Evolutionary conservation across 2,797 vertebrate species (phyloP).

Genomic region (Pseudopleuronectes americanus): DNA sequence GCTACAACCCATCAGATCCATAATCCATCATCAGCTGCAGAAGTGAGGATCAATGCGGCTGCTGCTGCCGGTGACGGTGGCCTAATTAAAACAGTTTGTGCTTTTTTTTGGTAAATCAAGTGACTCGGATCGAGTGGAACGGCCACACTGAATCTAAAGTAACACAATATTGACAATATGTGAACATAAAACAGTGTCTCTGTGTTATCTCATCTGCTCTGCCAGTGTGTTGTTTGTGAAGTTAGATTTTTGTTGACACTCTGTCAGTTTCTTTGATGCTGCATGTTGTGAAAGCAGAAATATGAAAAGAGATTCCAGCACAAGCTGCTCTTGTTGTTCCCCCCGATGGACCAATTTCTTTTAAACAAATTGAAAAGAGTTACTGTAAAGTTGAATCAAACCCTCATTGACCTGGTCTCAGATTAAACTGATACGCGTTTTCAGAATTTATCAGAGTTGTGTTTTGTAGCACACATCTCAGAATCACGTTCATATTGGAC

Average conservation of each 20-base stretch:
- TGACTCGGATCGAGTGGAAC: conserved; percentile 23
- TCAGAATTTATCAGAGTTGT: background rate
- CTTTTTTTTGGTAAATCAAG: conserved; percentile 4
- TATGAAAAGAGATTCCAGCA: background rate
- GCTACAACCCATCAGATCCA: conserved; percentile 60
- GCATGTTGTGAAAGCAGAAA: background rate
- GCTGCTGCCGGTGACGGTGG: conserved; percentile 29
- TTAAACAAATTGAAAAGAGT: background rate
- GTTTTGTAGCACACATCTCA: background rate
- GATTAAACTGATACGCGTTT: conserved; percentile 4
- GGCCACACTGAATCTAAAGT: background rate
- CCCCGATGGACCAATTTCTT: background rate
- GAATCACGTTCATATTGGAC: background rate
- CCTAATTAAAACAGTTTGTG: conserved; percentile 35
- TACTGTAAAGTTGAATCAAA: background rate
- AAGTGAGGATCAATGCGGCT: conserved; percentile 50
- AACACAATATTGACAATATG: too few species aligned
- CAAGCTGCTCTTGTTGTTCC: background rate
- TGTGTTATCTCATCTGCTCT: conserved; percentile 1
- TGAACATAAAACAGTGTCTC: too few species aligned
- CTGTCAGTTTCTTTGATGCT: background rate
- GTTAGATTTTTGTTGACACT: background rate
- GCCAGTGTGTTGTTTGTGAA: background rate
- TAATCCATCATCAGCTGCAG: conserved; percentile 64
- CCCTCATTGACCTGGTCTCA: conserved; percentile 1